These are phyloP conservation scores for Apeira syringaria DNA, from an alignment of 2,888 invertebrate genomes.

Conservation along the genomic window DNA sequence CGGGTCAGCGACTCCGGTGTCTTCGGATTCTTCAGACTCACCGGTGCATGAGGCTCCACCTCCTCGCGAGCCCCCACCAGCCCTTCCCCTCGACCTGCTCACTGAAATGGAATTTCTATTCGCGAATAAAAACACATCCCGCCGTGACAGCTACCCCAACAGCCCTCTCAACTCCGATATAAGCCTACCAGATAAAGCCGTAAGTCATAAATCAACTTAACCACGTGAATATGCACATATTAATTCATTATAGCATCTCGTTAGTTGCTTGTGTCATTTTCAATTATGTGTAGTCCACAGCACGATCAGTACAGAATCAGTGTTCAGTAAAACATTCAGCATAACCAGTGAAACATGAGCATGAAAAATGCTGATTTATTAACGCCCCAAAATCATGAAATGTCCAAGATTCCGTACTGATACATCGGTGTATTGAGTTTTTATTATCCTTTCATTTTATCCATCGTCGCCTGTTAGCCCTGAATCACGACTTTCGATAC, in stretches of 20 bases:
- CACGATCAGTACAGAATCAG: too few relatives aligned
- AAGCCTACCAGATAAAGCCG: constrained; percentile 64
- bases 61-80: constrained; percentile 49
- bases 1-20: constrained; percentile 71
- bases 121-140: constrained; percentile 47
- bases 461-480: constrained; percentile 34
- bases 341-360: too few relatives aligned
- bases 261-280: constrained; percentile 21
- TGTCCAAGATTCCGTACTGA: constrained; percentile 7
- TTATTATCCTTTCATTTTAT: constrained; percentile 41
- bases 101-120: constrained; percentile 74
- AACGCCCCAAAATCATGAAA: too few relatives aligned
- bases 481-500: constrained; percentile 42
- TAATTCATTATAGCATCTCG: constrained; percentile 17
- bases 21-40: constrained; percentile 67
- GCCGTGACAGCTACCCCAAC: constrained; percentile 62
- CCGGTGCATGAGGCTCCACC: constrained; percentile 49
- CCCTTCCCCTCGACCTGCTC: constrained; percentile 67
- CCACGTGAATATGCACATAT: constrained; percentile 1
- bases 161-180: constrained; percentile 51
- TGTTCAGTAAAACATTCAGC: too few relatives aligned
- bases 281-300: neutral
- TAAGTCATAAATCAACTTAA: constrained; percentile 45
- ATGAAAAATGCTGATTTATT: too few relatives aligned
- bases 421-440: constrained; percentile 27